Conservation (phyloP, 2,113 vertebrate genomes). For the Anarhynchus alexandrinus region DNA sequence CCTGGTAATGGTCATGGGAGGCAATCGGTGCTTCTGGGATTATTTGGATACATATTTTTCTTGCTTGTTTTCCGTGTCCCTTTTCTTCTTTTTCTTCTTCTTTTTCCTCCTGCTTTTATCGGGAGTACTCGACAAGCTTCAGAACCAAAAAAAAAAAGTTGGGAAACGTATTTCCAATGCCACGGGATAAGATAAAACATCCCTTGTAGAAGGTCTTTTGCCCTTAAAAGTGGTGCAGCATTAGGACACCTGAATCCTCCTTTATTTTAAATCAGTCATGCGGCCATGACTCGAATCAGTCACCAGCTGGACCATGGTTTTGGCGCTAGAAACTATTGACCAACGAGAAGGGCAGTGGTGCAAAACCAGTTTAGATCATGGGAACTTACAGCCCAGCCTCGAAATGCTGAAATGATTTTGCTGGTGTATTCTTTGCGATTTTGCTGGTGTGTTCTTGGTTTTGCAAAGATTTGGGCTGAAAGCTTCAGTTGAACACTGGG, state of each 20-base stretch:
- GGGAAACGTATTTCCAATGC: slow-evolving; percentile 18
- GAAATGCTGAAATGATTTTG: background rate
- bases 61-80: background rate
- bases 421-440: background rate
- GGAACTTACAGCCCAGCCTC: background rate
- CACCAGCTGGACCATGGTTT: background rate
- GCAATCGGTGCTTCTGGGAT: background rate
- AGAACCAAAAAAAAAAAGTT: background rate
- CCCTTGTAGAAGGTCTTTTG: background rate
- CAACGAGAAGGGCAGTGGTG: background rate
- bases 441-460: background rate
- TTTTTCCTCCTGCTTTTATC: background rate
- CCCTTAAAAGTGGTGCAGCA: slow-evolving; percentile 2
- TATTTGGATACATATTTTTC: background rate
- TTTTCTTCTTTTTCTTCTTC: background rate
- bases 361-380: slow-evolving; percentile 7
- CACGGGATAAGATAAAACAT: background rate
- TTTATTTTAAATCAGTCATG: slow-evolving; percentile 46
- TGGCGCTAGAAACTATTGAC: slow-evolving; percentile 5
- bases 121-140: background rate
- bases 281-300: background rate
- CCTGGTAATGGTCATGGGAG: background rate
- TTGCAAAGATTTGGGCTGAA: background rate
- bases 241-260: slow-evolving; percentile 41
- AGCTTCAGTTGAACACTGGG: background rate